A percentile compares a stretch with the other conserved stretches of the same genome.
Evolutionary conservation across 2,113 vertebrate genomes (phyloP).

Genomic region (Chaetops frenatus): DNA sequence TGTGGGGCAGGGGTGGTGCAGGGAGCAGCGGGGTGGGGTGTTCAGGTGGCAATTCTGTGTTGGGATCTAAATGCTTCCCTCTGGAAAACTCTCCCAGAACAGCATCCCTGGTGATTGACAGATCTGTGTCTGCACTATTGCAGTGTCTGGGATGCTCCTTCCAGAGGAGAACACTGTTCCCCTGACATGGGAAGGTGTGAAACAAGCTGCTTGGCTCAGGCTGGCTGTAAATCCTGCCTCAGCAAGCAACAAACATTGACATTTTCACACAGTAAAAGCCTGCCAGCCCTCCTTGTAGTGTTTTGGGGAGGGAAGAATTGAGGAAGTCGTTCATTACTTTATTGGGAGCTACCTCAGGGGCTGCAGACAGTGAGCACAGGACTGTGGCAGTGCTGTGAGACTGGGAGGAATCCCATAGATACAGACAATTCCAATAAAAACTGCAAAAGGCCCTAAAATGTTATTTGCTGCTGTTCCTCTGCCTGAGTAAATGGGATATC

Average conservation of each 20-base stretch:
- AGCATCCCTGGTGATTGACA: neutral
- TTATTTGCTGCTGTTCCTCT: neutral
- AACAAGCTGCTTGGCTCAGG: conserved; percentile 42
- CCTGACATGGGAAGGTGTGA: conserved; percentile 33
- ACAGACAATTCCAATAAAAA: neutral
- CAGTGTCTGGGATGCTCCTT: neutral
- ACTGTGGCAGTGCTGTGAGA: neutral
- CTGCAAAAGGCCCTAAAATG: neutral
- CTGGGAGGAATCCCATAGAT: neutral
- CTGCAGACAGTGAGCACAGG: neutral
- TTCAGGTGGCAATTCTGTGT: neutral
- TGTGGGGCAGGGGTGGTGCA: neutral
- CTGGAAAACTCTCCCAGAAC: neutral
- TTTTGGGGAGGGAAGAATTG: neutral
- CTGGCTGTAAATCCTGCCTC: conserved; percentile 24
- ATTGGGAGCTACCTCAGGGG: neutral
- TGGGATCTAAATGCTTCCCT: neutral
- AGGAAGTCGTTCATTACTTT: neutral
- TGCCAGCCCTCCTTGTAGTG: neutral
- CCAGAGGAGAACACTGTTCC: conserved; percentile 37
- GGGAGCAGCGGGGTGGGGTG: neutral
- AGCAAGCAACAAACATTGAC: conserved; percentile 5
- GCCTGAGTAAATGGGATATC: neutral
- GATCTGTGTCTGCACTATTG: conserved; percentile 11
- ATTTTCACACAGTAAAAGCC: neutral